A percentile compares a stretch with the other conserved stretches of the same genome.
Evolutionary conservation across 2,888 invertebrate genomes (phyloP).

Genomic region (Alitta virens): DNA sequence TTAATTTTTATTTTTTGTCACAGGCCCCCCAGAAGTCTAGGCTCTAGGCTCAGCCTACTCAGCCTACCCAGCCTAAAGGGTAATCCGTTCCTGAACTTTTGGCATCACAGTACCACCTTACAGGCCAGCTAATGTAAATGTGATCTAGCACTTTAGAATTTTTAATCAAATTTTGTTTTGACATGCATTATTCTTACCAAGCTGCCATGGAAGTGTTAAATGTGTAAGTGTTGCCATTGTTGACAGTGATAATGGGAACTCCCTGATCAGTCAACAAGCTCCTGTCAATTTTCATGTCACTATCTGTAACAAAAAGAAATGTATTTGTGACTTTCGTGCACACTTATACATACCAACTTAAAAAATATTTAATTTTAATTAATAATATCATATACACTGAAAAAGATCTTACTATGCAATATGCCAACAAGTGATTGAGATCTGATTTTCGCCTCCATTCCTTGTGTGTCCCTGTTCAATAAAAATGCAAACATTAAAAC

Average conservation of each 20-base stretch:
- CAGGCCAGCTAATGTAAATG: no score
- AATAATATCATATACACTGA: neutral
- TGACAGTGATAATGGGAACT: slow-evolving; percentile 78
- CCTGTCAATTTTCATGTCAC: slow-evolving; percentile 48
- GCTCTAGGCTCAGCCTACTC: no score
- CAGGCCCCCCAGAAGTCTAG: no score
- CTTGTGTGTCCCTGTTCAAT: slow-evolving; percentile 65
- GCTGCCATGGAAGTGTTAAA: slow-evolving; percentile 71
- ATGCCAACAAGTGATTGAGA: slow-evolving; percentile 64
- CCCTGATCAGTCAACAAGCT: slow-evolving; percentile 69
- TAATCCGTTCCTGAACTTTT: no score
- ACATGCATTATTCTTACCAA: slow-evolving; percentile 57
- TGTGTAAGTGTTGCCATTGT: slow-evolving; percentile 81
- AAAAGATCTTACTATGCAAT: slow-evolving; percentile 39
- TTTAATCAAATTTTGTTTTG: no score
- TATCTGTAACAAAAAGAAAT: slow-evolving; percentile 29
- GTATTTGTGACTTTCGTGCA: neutral
- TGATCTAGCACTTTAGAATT: no score
- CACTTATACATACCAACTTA: slow-evolving; percentile 2
- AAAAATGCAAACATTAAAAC: neutral
- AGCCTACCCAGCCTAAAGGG: no score
- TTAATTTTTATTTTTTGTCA: no score
- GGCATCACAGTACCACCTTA: no score
- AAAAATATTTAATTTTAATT: no score
- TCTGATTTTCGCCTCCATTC: slow-evolving; percentile 63